Base-by-base conservation (phyloP, 2,113 vertebrate genomes). In the Apteryx mantelli region DNA sequence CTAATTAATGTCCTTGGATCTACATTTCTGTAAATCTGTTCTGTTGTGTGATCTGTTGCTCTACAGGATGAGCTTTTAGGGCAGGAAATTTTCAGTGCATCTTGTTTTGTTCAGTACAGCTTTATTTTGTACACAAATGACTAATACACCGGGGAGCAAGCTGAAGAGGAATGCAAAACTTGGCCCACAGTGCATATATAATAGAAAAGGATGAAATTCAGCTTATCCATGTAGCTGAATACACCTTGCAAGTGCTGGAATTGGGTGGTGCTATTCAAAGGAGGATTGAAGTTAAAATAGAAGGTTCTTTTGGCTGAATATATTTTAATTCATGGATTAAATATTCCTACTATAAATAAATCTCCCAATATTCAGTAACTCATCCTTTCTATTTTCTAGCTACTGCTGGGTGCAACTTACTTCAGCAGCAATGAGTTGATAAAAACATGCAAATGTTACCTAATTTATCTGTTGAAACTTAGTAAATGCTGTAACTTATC, bases 381-480 rank as follows among this genome's bases (percentile, higher is more conserved):
- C 40, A 40, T 69, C 68, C 30, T 80, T 91, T 86, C 38, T 66
- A 3, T 93, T 80, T 90, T 88, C 19, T 89, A 88, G 82, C 89
- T 96, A 9, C 55, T 90, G 75, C 46, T 91, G 91, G 82, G 55
- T 92, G 70, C 58, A 85, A 46, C 26, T 93, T 76, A 78, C 9
- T 89, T 63, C 79, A 94, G 46, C 68, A 91, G 79, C 71, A 58
- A 64, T 81, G 66, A 61, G 56, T 77, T 85, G 34, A 24, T 70
- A 60, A 83, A 68, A 70, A 82, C 50, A 55, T 42, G 70, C 86
- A 74, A 32, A 17, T 40, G 11, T 84, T 95, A 91, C n/a, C 56
- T 91, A 55, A 77, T 38, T 96, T 94, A 81, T 25, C 75, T 92
- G 65, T 92, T 93, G 55, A 91, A 81, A 38, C 46, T 93, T 86